A percentile compares a stretch with the other conserved stretches of the same genome.
Conservation (phyloP, 2,113 vertebrate genomes). For the Nerophis lumbriciformis region DNA sequence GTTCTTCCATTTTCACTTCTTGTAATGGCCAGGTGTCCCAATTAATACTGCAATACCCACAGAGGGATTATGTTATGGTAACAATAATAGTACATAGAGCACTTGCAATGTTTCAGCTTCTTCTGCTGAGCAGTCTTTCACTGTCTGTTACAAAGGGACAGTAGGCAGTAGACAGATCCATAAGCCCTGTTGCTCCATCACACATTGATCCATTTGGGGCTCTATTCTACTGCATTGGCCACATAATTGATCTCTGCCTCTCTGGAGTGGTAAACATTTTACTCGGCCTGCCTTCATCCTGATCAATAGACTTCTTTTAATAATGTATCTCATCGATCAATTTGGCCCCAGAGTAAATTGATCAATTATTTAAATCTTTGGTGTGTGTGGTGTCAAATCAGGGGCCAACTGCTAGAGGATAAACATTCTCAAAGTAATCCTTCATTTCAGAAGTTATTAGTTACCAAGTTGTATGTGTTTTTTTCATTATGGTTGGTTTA, state of each 20-base stretch:
- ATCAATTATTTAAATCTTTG: constrained; percentile 73
- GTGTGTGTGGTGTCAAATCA: constrained; percentile 43
- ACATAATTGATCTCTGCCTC: constrained; percentile 66
- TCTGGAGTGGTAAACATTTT: constrained; percentile 75
- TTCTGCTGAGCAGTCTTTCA: constrained; percentile 30
- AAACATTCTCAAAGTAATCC: constrained; percentile 27
- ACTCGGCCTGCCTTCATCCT: constrained; percentile 61
- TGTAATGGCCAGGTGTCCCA: neutral
- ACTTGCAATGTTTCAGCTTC: constrained; percentile 8
- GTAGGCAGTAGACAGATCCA: constrained; percentile 54
- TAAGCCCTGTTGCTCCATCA: constrained; percentile 58
- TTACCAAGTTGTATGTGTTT: neutral
- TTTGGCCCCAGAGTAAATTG: constrained; percentile 74
- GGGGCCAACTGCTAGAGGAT: constrained; percentile 41
- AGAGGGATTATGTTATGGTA: neutral
- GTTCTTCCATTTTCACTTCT: neutral
- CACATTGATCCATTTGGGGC: constrained; percentile 60
- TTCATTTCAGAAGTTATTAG: neutral
- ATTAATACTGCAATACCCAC: neutral
- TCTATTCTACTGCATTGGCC: constrained; percentile 65
- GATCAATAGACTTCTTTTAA: constrained; percentile 77
- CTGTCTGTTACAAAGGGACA: constrained; percentile 50
- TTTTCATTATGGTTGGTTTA: no score
- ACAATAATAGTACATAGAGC: constrained; percentile 18
- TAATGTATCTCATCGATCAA: constrained; percentile 78